phyloP scores from a whole-genome alignment of 1,140 invertebrate species.

The honey bee (Apis mellifera) region DNA sequence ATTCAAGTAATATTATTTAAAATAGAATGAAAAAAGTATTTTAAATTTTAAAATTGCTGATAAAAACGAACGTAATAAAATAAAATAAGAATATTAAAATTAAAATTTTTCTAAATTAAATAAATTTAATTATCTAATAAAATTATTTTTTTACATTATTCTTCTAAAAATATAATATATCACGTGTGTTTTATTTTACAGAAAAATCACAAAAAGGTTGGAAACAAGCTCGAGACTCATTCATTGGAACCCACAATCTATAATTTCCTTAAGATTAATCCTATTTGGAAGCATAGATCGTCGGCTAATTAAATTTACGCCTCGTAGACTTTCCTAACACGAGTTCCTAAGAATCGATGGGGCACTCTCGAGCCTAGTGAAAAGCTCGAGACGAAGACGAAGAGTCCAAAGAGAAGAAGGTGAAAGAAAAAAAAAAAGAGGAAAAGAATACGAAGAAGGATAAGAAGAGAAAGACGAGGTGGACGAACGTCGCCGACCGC shows the following conservation, averaged over 20 bases:
- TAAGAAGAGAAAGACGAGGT: slow-evolving; percentile 62
- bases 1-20: too few species aligned
- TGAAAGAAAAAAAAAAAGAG: slow-evolving; percentile 40
- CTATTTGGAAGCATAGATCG: not conserved
- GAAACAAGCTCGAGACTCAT: not conserved
- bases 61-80: too few species aligned
- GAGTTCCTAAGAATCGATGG: slow-evolving; percentile 36
- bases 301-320: slow-evolving; percentile 30
- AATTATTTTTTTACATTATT: too few species aligned
- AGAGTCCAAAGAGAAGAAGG: slow-evolving; percentile 17
- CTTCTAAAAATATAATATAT: too few species aligned
- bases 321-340: not conserved
- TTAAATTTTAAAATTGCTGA: too few species aligned
- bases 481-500: slow-evolving; percentile 69
- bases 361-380: slow-evolving; percentile 30
- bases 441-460: slow-evolving; percentile 53
- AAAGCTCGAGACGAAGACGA: slow-evolving; percentile 51
- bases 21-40: too few species aligned
- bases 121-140: too few species aligned
- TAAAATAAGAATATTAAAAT: too few species aligned
- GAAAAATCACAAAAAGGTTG: too few species aligned
- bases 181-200: too few species aligned
- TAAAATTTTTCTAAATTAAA: too few species aligned
- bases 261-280: slow-evolving; percentile 30
- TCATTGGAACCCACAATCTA: not conserved